phyloP scores from a whole-genome alignment of 2,113 vertebrate genomes.

The Silurus asotus region DNA sequence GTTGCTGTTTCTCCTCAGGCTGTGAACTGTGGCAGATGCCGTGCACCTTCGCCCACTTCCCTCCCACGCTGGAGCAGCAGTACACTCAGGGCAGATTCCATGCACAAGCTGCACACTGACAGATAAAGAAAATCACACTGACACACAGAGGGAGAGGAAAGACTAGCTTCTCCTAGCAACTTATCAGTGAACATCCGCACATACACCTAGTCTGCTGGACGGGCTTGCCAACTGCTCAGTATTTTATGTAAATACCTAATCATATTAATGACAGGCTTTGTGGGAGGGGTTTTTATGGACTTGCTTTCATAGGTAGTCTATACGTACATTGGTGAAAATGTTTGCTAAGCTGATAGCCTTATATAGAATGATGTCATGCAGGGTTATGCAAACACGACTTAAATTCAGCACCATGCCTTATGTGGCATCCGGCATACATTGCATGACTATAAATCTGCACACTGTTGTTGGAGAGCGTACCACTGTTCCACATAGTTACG shows the following conservation, averaged over 20 bases:
- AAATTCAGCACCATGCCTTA: conserved; percentile 25
- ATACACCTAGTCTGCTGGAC: conserved; percentile 29
- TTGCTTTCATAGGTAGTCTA: conserved; percentile 38
- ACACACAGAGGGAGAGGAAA: conserved; percentile 69
- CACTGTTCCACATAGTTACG: conserved; percentile 35
- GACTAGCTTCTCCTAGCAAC: conserved; percentile 66
- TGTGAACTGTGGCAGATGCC: conserved; percentile 78
- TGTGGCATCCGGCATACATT: conserved; percentile 27
- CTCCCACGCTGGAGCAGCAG: conserved; percentile 75
- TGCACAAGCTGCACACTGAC: conserved; percentile 77
- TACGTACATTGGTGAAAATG: background rate
- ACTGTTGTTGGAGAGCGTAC: conserved; percentile 7
- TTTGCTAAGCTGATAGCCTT: conserved; percentile 42
- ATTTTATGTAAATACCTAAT: conserved; percentile 21
- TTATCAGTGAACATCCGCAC: conserved; percentile 39
- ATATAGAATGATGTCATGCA: conserved; percentile 40
- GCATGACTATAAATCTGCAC: conserved; percentile 34
- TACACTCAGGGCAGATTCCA: conserved; percentile 75
- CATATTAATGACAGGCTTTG: conserved; percentile 35
- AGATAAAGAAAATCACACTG: conserved; percentile 82
- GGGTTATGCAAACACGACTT: conserved; percentile 44
- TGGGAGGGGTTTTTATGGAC: background rate
- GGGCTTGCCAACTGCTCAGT: conserved; percentile 22
- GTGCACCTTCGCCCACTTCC: conserved; percentile 80
- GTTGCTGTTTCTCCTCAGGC: conserved; percentile 76